Evolutionary conservation across 2,113 vertebrate species (phyloP).

Genomic region (Amphiprion percula): DNA sequence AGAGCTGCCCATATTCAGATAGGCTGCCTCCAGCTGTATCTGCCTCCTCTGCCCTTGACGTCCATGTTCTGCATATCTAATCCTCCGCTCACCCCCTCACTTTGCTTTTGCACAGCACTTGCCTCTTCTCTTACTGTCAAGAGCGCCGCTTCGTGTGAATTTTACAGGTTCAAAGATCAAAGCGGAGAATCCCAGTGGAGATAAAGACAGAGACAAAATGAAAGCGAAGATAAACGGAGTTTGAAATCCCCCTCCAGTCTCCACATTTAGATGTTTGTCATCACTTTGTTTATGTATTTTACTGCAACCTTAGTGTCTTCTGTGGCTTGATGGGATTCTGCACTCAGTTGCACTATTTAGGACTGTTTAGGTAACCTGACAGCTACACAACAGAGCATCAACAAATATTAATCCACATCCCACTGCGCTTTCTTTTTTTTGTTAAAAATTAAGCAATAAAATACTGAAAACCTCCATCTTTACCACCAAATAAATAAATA

Average conservation of each 20-base stretch:
- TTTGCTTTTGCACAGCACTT: conserved; percentile 69
- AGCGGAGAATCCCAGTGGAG: conserved; percentile 59
- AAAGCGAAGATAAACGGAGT: conserved; percentile 67
- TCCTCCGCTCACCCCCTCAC: conserved; percentile 72
- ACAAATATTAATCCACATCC: conserved; percentile 40
- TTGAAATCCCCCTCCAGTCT: conserved; percentile 68
- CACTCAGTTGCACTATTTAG: conserved; percentile 48
- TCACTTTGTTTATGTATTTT: conserved; percentile 69
- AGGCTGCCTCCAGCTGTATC: conserved; percentile 74
- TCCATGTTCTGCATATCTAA: conserved; percentile 79
- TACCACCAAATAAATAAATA: background rate
- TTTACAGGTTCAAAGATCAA: conserved; percentile 79
- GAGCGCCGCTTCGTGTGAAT: conserved; percentile 63
- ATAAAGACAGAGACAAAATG: conserved; percentile 66
- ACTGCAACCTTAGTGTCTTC: conserved; percentile 39
- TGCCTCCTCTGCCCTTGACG: conserved; percentile 79
- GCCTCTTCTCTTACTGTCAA: conserved; percentile 72
- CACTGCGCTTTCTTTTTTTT: background rate
- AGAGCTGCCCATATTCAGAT: conserved; percentile 61
- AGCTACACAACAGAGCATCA: conserved; percentile 29
- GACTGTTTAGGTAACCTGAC: conserved; percentile 51
- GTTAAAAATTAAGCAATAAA: background rate
- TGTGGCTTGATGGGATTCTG: conserved; percentile 30
- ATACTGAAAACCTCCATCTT: background rate
- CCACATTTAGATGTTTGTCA: conserved; percentile 73